Evolutionary conservation across 2,797 vertebrate species (phyloP).

Genomic region (Mus caroli): DNA sequence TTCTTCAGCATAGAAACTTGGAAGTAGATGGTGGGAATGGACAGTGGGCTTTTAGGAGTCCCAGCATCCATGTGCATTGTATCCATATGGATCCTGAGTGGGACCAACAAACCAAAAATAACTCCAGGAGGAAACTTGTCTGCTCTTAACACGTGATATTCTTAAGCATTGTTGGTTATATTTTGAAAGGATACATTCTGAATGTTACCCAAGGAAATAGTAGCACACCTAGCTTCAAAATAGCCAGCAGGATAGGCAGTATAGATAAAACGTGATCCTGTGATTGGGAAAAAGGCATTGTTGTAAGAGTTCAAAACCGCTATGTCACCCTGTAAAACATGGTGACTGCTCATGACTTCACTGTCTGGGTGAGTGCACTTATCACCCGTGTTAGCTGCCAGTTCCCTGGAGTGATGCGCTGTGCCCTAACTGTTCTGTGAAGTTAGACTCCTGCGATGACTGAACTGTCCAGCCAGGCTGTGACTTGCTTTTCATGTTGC

Average conservation of each 20-base stretch:
- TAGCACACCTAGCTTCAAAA: conserved; percentile 22
- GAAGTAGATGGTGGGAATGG: no score
- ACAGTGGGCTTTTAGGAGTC: background rate
- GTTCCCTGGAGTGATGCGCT: background rate
- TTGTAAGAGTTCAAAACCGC: conserved; percentile 3
- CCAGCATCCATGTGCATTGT: background rate
- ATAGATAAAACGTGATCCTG: background rate
- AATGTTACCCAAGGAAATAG: conserved; percentile 22
- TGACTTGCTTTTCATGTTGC: background rate
- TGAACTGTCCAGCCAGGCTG: background rate
- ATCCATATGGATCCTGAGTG: conserved; percentile 1
- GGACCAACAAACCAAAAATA: background rate
- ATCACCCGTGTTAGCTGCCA: background rate
- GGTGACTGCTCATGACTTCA: background rate
- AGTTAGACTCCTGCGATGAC: background rate
- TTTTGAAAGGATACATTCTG: conserved; percentile 23
- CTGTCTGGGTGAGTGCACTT: background rate
- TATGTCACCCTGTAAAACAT: background rate
- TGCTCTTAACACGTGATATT: background rate
- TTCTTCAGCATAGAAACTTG: conserved; percentile 11
- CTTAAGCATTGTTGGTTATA: conserved; percentile 4
- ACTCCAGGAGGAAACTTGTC: background rate
- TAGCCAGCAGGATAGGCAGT: background rate
- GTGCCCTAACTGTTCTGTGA: background rate
- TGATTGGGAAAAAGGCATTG: background rate